Conservation (phyloP, 1,140 invertebrate species). For the Saxidomus purpurata region DNA sequence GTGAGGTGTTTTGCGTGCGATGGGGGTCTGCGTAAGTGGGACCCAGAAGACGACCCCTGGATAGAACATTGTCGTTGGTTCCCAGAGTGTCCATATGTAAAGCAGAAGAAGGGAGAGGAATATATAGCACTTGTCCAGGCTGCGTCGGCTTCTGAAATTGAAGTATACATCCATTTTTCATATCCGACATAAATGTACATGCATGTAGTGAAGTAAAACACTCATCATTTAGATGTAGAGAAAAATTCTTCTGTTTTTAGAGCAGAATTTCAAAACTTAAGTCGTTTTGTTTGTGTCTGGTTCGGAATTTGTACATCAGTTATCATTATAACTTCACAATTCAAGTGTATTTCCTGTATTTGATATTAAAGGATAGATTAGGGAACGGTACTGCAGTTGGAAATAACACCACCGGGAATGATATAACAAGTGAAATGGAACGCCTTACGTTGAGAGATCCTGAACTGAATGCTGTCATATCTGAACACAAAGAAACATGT, state of each 20-base stretch:
- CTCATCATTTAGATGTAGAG: too few relatives aligned
- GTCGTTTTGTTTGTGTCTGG: too few relatives aligned
- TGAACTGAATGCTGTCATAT: neutral
- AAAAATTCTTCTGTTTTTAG: too few relatives aligned
- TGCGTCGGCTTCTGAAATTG: neutral
- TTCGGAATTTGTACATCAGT: too few relatives aligned
- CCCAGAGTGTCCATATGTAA: conserved; percentile 91
- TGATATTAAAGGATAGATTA: too few relatives aligned
- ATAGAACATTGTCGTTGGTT: conserved; percentile 89
- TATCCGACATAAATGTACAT: too few relatives aligned
- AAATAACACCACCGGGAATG: neutral
- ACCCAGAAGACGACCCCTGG: conserved; percentile 91
- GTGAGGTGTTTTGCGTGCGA: conserved; percentile 95
- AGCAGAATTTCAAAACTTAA: too few relatives aligned
- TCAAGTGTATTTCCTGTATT: too few relatives aligned
- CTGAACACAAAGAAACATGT: neutral
- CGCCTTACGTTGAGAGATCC: neutral
- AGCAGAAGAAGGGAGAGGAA: conserved; percentile 58
- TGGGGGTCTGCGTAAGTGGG: conserved; percentile 91
- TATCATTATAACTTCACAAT: too few relatives aligned
- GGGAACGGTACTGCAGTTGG: too few relatives aligned
- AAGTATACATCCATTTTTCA: neutral
- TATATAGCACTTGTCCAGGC: conserved; percentile 20
- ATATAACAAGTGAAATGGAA: neutral
- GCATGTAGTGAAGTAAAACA: too few relatives aligned